Conservation (phyloP, 2,797 vertebrate genomes). For the Gadopsis bispinosus region DNA sequence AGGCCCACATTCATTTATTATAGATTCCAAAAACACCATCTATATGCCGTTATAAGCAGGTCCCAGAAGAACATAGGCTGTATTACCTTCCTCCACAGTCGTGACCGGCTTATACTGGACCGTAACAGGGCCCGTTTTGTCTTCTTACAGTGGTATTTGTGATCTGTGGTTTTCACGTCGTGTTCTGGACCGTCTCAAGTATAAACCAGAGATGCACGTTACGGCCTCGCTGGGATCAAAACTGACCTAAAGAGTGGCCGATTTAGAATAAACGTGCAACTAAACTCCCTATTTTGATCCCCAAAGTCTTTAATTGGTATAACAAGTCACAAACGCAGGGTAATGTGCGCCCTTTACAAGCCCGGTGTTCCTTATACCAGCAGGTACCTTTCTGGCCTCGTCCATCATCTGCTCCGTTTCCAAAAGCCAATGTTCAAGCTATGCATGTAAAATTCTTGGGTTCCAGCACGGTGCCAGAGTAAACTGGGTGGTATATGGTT, state of each 20-base stretch:
- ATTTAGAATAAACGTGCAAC: slow-evolving; percentile 19
- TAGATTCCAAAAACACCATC: slow-evolving; percentile 37
- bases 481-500: slow-evolving; percentile 87
- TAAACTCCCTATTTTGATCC: slow-evolving; percentile 30
- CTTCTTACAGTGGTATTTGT: slow-evolving; percentile 51
- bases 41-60: slow-evolving; percentile 12
- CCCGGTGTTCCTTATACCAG: slow-evolving; percentile 67
- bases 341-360: slow-evolving; percentile 63
- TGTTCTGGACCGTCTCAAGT: slow-evolving; percentile 59
- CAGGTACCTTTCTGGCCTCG: slow-evolving; percentile 74
- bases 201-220: slow-evolving; percentile 49
- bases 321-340: slow-evolving; percentile 50
- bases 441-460: slow-evolving; percentile 81
- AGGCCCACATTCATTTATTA: slow-evolving; percentile 1
- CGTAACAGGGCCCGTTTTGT: slow-evolving; percentile 58
- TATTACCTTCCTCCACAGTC: slow-evolving; percentile 33
- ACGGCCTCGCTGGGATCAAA: slow-evolving; percentile 35
- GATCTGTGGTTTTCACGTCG: slow-evolving; percentile 58
- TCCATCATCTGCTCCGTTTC: slow-evolving; percentile 75
- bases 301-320: slow-evolving; percentile 51
- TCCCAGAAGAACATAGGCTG: slow-evolving; percentile 7
- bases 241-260: slow-evolving; percentile 23
- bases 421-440: slow-evolving; percentile 61
- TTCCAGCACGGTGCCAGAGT: slow-evolving; percentile 80
- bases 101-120: slow-evolving; percentile 16